Base-by-base conservation (phyloP, 2,888 invertebrate species). In the Archaeoteleia sp. region DNA sequence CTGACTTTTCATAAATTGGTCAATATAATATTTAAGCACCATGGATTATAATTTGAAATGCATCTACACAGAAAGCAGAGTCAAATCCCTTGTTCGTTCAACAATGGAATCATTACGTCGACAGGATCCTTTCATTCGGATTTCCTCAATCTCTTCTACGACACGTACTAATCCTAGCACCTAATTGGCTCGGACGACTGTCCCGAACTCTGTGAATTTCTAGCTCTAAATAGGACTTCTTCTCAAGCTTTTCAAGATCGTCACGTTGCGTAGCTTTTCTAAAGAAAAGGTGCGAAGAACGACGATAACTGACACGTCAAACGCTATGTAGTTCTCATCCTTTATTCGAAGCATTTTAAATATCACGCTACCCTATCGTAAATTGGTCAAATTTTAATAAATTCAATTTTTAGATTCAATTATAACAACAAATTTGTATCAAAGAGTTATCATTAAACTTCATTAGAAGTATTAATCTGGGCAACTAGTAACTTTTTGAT, bases 51-150 rank as follows among this genome's bases (percentile, higher is more conserved):
- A 20, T 20, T 20, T 20, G 20, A 20, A 20, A 4, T 20, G 20
- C 20, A 20, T 20, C 2, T 5, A 20, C 20, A 4, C 40, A 27
- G 20, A 23, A 40, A 9, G 23, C 39, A 15, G 7, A n/a, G 34
- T 46, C 35, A 37, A 53, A 35, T 48, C 40, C 51, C 40, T 53
- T 53, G 48, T 20, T 37, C 32, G 30, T 27, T 23, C 27, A 12
- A 70, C 72, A 74, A 74, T 68, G 54, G 62, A 54, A 45, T 72
- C 70, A 63, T 68, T 69, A 66, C 67, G 65, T 71, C 68, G 67
- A 72, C 70, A 65, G 62, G 67, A 60, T 70, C 62, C 67, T 72
- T 72, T 71, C 66, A 54, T 57, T 46, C 34, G 14, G 48, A 55
- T 69, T 69, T 63, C 67, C 65, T 57, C 53, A 49, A 63, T 62